A percentile compares a stretch with the other conserved stretches of the same genome.
These are phyloP conservation scores for Trogon surrucura DNA, from an alignment of 2,113 vertebrate species.

Conservation along the genomic window DNA sequence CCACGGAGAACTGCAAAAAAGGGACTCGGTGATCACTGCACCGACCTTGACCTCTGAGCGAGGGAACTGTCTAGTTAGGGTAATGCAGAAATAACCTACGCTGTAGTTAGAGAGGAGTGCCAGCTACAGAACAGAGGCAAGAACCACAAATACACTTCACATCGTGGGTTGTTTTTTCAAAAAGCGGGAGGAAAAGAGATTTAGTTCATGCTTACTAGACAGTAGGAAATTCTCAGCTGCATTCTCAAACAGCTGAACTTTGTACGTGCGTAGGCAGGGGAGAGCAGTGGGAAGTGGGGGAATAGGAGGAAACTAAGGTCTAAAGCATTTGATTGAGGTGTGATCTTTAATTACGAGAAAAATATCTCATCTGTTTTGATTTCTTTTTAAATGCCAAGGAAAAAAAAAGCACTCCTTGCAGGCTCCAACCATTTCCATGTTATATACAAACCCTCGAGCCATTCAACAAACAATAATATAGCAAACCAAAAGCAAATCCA, in stretches of 20 bases:
- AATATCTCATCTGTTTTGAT: slow-evolving; percentile 51
- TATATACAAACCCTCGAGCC: slow-evolving; percentile 15
- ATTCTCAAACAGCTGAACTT: slow-evolving; percentile 30
- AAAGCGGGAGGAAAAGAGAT: neutral
- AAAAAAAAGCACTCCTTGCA: neutral
- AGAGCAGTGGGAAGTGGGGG: neutral
- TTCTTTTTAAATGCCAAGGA: neutral
- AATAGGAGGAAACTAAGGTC: neutral
- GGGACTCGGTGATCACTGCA: neutral
- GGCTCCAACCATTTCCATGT: neutral
- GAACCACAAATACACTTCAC: neutral
- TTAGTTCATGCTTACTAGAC: neutral
- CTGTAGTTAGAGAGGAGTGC: neutral
- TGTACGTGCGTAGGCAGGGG: slow-evolving; percentile 5
- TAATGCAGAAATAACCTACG: slow-evolving; percentile 49
- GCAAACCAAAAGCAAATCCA: slow-evolving; percentile 44
- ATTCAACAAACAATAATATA: slow-evolving; percentile 34
- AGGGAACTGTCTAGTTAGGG: slow-evolving; percentile 51
- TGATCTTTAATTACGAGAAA: slow-evolving; percentile 1
- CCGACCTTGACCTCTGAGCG: slow-evolving; percentile 63
- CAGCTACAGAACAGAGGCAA: neutral
- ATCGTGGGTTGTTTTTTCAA: neutral
- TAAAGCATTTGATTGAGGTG: slow-evolving; percentile 36
- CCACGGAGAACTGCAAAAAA: neutral
- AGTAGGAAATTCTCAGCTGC: slow-evolving; percentile 36